Evolutionary conservation across 2,797 vertebrate genomes (phyloP).

Genomic region (Columba guinea): DNA sequence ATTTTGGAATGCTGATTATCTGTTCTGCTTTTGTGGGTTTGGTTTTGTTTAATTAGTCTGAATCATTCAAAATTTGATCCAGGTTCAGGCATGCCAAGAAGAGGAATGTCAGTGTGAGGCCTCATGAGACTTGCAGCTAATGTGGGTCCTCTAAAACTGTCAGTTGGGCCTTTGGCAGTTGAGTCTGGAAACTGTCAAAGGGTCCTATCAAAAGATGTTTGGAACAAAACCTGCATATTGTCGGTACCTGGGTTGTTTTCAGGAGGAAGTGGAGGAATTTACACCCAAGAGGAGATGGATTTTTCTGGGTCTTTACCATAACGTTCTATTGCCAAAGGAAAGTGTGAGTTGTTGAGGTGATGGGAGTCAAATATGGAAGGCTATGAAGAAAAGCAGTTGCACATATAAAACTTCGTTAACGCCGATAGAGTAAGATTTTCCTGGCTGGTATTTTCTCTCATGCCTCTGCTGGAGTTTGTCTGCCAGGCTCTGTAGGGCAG

Average conservation of each 20-base stretch:
- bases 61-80: neutral
- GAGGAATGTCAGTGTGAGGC: constrained; percentile 13
- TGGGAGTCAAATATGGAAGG: neutral
- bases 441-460: neutral
- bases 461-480: neutral
- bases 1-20: neutral
- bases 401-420: neutral
- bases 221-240: neutral
- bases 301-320: neutral
- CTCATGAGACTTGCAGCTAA: neutral
- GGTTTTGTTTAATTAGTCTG: constrained; percentile 8
- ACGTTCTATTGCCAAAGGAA: neutral
- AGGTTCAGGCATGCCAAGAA: neutral
- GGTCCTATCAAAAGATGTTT: neutral
- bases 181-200: neutral
- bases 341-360: neutral
- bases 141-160: neutral
- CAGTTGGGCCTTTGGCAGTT: neutral
- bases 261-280: neutral
- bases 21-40: neutral
- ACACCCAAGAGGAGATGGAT: neutral
- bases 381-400: neutral
- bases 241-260: neutral
- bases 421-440: neutral
- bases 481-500: neutral